Conservation (phyloP, 2,113 vertebrate genomes). For the Tricholaema leucomelas region DNA sequence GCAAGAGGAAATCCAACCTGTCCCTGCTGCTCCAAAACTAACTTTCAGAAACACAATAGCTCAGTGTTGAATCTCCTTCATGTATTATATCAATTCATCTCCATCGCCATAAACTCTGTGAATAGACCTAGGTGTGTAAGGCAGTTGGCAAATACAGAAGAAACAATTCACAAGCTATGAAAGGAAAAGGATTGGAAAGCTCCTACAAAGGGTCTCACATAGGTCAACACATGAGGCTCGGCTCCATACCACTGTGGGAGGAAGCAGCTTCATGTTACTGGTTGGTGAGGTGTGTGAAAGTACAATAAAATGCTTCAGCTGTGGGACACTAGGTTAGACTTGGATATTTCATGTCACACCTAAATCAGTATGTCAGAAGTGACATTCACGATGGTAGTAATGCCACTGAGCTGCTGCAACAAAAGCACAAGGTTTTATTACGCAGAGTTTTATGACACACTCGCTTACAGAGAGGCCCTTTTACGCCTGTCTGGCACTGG, state of each 20-base stretch:
- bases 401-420: neutral
- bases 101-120: neutral
- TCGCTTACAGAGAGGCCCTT: neutral
- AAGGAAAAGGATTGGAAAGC: conserved; percentile 47
- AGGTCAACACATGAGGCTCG: neutral
- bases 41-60: neutral
- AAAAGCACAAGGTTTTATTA: conserved; percentile 7
- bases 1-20: neutral
- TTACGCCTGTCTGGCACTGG: conserved; percentile 7
- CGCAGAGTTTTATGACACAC: neutral
- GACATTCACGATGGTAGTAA: neutral
- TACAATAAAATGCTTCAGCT: conserved; percentile 28
- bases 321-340: neutral
- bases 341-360: neutral
- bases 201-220: neutral
- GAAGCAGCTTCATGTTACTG: conserved; percentile 1
- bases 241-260: neutral
- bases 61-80: neutral
- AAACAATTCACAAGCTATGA: conserved; percentile 31
- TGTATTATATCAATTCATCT: neutral
- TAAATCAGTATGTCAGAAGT: neutral
- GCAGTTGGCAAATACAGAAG: conserved; percentile 1
- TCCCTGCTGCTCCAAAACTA: neutral
- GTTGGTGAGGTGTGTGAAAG: neutral
- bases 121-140: neutral